Evolutionary conservation across 2,797 vertebrate species (phyloP).

Genomic region (Rhynchonycteris naso): DNA sequence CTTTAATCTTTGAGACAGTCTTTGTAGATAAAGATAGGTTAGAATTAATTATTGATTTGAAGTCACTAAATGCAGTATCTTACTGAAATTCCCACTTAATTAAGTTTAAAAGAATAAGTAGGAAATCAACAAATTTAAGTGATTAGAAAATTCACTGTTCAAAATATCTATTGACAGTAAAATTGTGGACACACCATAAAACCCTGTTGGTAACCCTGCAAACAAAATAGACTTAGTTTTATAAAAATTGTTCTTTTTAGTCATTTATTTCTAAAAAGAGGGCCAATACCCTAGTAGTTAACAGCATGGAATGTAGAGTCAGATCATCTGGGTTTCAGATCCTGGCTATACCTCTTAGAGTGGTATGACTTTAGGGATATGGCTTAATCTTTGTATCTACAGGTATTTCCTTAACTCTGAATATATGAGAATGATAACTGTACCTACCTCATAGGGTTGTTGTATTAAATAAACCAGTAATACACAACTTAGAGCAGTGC

Average conservation of each 20-base stretch:
- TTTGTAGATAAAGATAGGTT: slow-evolving; percentile 21
- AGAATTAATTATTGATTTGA: slow-evolving; percentile 25
- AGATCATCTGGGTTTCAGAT: neutral
- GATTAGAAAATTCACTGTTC: neutral
- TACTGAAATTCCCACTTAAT: slow-evolving; percentile 15
- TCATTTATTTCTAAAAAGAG: neutral
- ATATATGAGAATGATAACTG: neutral
- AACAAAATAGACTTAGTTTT: neutral
- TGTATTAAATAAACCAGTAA: neutral
- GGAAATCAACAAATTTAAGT: slow-evolving; percentile 24
- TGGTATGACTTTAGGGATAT: neutral
- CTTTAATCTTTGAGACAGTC: slow-evolving; percentile 16
- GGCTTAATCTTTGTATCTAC: neutral
- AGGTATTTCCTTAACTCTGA: neutral
- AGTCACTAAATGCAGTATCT: neutral
- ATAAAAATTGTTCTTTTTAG: neutral
- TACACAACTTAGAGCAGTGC: neutral
- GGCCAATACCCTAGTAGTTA: neutral
- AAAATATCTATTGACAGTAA: neutral
- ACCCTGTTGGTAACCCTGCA: neutral
- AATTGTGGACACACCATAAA: neutral
- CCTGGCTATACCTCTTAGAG: neutral
- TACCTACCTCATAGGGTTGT: neutral
- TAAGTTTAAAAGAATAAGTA: slow-evolving; percentile 37
- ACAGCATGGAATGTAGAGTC: neutral